These are phyloP conservation scores for Gallirallus australis DNA, from an alignment of 2,797 vertebrate genomes.

Conservation along the genomic window DNA sequence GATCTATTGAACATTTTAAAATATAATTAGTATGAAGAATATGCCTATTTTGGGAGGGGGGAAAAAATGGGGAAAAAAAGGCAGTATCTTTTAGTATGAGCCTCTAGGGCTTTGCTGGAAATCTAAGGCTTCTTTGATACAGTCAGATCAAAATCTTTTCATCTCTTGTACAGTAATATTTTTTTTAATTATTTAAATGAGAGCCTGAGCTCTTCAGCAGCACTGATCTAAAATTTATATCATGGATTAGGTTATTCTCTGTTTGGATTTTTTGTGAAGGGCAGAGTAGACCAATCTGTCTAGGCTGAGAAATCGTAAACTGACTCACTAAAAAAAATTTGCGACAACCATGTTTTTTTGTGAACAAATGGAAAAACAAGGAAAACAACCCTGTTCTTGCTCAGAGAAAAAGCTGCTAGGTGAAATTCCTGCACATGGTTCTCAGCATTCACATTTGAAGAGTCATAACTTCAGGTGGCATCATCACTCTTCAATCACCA, in stretches of 20 bases:
- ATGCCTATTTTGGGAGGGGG: not conserved
- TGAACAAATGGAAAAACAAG: not conserved
- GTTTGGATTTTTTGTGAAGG: not conserved
- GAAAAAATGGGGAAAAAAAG: not conserved
- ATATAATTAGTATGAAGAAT: not conserved
- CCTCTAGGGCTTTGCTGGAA: not conserved
- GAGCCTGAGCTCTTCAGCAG: not conserved
- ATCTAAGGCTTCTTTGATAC: constrained; percentile 25
- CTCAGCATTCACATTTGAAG: not conserved
- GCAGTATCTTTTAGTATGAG: not conserved
- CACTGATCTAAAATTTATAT: not conserved
- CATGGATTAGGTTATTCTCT: not conserved
- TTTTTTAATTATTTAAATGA: not conserved
- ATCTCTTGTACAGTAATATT: not conserved
- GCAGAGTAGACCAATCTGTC: not conserved
- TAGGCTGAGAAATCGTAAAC: not conserved
- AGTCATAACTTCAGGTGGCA: not conserved
- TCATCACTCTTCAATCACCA: not conserved
- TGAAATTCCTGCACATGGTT: not conserved
- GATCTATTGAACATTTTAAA: not conserved
- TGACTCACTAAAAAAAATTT: not conserved
- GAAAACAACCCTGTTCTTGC: not conserved
- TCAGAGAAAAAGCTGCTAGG: not conserved
- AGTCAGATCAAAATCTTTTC: constrained; percentile 44
- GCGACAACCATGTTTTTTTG: rapidly evolving